These are phyloP conservation scores for Antennarius striatus DNA, from an alignment of 2,113 vertebrate genomes.

Conservation along the genomic window DNA sequence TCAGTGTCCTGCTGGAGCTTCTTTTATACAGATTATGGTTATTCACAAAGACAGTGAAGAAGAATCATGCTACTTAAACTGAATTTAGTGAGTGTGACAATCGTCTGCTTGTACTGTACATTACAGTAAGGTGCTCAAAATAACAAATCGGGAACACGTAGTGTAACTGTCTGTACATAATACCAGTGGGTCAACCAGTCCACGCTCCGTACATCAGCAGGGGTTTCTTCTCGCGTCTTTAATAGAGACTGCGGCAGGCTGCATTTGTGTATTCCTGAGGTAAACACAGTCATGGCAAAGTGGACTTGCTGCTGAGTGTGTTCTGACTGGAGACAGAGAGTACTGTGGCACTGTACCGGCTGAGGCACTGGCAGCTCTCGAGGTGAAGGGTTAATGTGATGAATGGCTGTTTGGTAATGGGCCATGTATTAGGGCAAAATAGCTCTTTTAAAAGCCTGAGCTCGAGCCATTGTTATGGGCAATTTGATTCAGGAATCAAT, in stretches of 20 bases:
- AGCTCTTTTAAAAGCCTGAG: constrained; percentile 69
- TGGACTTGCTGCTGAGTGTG: constrained; percentile 66
- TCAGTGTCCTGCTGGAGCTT: constrained; percentile 25
- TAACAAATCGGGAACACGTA: background rate
- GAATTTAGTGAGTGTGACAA: background rate
- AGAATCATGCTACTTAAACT: constrained; percentile 2
- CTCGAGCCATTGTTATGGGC: constrained; percentile 58
- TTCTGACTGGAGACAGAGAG: constrained; percentile 70
- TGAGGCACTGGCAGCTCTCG: constrained; percentile 58
- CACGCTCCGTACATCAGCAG: constrained; percentile 28
- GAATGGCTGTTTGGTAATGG: constrained; percentile 74
- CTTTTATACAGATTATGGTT: constrained; percentile 3
- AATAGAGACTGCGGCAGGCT: constrained; percentile 57
- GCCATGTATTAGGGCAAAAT: constrained; percentile 72
- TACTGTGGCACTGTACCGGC: constrained; percentile 58
- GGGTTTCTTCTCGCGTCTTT: constrained; percentile 43
- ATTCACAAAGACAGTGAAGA: background rate
- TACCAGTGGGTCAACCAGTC: constrained; percentile 31
- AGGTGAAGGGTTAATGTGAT: constrained; percentile 63
- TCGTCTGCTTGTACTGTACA: background rate
- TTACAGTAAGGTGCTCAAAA: constrained; percentile 17
- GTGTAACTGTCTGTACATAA: constrained; percentile 5
- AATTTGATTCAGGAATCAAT: constrained; percentile 68
- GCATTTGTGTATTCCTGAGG: constrained; percentile 62
- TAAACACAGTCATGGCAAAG: constrained; percentile 74